Conservation (phyloP, 2,797 vertebrate genomes). For the Sphaeramia orbicularis region DNA sequence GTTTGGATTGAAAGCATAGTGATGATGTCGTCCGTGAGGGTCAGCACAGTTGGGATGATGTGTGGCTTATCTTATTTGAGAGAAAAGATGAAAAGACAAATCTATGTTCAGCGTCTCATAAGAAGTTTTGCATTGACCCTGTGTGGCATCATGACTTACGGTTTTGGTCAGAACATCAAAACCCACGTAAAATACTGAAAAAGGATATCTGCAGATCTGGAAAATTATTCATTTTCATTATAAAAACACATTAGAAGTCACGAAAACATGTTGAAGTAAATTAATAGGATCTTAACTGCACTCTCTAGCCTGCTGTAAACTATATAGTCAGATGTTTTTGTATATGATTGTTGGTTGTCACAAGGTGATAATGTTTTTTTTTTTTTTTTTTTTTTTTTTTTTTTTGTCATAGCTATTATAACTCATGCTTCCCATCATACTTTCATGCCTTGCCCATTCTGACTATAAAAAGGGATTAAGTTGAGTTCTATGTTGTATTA, state of each 20-base stretch:
- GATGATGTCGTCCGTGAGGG: slow-evolving; percentile 19
- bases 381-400: too few species aligned
- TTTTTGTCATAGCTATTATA: too few species aligned
- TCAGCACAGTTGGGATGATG: neutral
- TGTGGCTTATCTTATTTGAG: neutral
- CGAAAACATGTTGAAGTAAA: neutral
- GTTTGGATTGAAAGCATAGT: slow-evolving; percentile 3
- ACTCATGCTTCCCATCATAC: too few species aligned
- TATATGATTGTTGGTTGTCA: too few species aligned
- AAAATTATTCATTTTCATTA: neutral
- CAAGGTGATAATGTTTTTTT: too few species aligned
- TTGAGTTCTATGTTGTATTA: too few species aligned
- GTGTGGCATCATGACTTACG: slow-evolving; percentile 14
- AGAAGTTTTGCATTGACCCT: neutral
- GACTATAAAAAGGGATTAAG: too few species aligned
- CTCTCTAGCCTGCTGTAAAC: too few species aligned
- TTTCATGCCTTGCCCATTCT: too few species aligned
- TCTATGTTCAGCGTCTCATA: slow-evolving; percentile 1
- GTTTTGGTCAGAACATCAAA: slow-evolving; percentile 27
- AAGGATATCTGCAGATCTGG: slow-evolving; percentile 8
- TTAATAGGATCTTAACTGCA: too few species aligned
- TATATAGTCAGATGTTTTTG: too few species aligned
- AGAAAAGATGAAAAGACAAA: neutral
- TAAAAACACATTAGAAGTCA: neutral
- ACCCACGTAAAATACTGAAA: slow-evolving; percentile 16